phyloP scores from a whole-genome alignment of 35 echinoderm and acorn worm genomes.

The Apostichopus parvimensis region DNA sequence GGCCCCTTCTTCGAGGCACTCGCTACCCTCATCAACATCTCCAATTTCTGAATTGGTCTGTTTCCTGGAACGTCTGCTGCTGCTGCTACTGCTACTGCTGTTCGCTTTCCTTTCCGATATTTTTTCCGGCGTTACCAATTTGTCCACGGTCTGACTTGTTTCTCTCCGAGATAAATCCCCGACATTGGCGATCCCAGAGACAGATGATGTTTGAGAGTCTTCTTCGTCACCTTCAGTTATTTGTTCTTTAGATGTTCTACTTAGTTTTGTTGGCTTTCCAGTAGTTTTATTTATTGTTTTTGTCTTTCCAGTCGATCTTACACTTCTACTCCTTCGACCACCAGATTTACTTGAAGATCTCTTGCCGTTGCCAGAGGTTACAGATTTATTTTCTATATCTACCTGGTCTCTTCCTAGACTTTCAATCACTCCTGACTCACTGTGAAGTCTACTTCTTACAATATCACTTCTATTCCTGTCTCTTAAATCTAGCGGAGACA shows the following conservation, averaged over 20 bases:
- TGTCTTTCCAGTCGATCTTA: not conserved
- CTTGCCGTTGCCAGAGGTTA: not conserved
- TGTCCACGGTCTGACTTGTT: not conserved
- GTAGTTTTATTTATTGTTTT: no score
- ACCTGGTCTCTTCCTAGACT: no score
- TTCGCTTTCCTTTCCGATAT: not conserved
- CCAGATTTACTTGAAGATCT: no score
- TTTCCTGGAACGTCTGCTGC: not conserved
- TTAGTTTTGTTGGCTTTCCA: not conserved
- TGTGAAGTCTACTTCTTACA: not conserved
- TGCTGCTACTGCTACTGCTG: not conserved
- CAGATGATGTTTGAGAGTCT: no score
- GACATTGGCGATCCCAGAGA: no score
- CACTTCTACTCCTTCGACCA: not conserved
- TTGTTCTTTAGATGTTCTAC: not conserved
- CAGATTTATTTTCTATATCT: no score
- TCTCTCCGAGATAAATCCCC: not conserved
- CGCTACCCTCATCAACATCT: not conserved
- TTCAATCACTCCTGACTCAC: no score
- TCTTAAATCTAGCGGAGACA: not conserved
- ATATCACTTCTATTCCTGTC: not conserved
- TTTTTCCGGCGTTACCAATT: not conserved
- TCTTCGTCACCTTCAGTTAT: no score
- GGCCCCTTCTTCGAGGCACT: not conserved
- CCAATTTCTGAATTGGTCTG: not conserved